Evolutionary conservation across 1,140 invertebrate genomes (phyloP), one percentile per base, ranked within the genome.

Genomic region (Brachionus koreanus): DNA sequence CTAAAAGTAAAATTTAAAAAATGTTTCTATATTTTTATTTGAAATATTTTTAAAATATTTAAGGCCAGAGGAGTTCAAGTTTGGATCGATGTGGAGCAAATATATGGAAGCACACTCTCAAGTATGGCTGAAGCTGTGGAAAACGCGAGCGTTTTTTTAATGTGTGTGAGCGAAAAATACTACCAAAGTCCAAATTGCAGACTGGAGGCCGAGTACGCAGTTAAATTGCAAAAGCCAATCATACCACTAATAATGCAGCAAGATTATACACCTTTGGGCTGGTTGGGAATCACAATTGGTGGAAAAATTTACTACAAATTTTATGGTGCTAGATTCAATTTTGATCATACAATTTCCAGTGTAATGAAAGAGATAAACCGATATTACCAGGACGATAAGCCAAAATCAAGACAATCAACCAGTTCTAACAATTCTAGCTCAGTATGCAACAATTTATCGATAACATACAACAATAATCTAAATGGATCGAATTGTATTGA

Each of bases 201-300:
- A 81, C 37, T 43, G 9, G 77, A 81, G 43, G 77, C 77, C 2
- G 49, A 65, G 35, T 81, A 81, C 42, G 77, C 77, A 5, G 61
- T 65, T 3, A 63, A 67, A n/a, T n/a, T 77, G 37, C 46, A 77
- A 77, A 77, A 77, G 35, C 75, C 75, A 43, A 86, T 87, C n/a
- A 84, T 87, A 33, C 86, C 86, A 0, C 83, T 87, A 2, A 83
- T 85, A 39, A 86, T 87, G 85, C 83, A 87, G 67, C 63, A 23
- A 37, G 83, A 83, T 4, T 87, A 87, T 69, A 79, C 76, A 29
- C 84, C 86, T 1, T 85, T 85, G 82, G 86, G 87, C 3, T 87
- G 87, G 87, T 83, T 88, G 7, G 87, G 86, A 0, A 79, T 86
- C 16, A 84, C 87, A 16, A 72, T 86, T 12, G 87, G 87, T 1